Evolutionary conservation across 2,113 vertebrate species (phyloP).

Genomic region (Engystomops pustulosus): DNA sequence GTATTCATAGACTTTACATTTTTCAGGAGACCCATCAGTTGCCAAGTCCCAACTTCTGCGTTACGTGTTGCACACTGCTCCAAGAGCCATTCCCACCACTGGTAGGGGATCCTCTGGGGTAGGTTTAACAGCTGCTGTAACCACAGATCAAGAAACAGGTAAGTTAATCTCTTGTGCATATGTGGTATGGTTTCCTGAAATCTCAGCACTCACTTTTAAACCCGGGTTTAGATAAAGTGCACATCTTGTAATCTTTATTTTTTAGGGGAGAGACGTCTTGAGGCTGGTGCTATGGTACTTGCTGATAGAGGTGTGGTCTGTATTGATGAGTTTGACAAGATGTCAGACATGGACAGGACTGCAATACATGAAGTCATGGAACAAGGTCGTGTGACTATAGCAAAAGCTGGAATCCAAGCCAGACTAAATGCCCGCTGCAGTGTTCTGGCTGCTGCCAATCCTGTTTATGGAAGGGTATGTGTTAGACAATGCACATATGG

Average conservation of each 20-base stretch:
- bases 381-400: conserved; percentile 64
- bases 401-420: conserved; percentile 69
- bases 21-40: conserved; percentile 65
- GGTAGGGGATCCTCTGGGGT: conserved; percentile 72
- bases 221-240: neutral
- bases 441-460: conserved; percentile 69
- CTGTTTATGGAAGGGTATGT: conserved; percentile 61
- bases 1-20: neutral
- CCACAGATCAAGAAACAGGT: conserved; percentile 73
- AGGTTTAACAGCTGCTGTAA: conserved; percentile 72
- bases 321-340: conserved; percentile 61
- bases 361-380: conserved; percentile 67
- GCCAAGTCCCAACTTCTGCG: conserved; percentile 63
- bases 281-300: conserved; percentile 64
- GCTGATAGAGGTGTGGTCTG: conserved; percentile 62
- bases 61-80: conserved; percentile 71
- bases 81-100: conserved; percentile 68
- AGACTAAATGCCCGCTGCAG: conserved; percentile 62
- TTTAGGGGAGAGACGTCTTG: conserved; percentile 48
- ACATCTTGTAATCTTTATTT: neutral
- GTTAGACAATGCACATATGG: too few species aligned
- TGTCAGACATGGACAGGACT: conserved; percentile 64
- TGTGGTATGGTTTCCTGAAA: neutral
- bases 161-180: conserved; percentile 8
- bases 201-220: neutral